phyloP scores from a whole-genome alignment of 2,113 vertebrate species.

The Prunella fulvescens region DNA sequence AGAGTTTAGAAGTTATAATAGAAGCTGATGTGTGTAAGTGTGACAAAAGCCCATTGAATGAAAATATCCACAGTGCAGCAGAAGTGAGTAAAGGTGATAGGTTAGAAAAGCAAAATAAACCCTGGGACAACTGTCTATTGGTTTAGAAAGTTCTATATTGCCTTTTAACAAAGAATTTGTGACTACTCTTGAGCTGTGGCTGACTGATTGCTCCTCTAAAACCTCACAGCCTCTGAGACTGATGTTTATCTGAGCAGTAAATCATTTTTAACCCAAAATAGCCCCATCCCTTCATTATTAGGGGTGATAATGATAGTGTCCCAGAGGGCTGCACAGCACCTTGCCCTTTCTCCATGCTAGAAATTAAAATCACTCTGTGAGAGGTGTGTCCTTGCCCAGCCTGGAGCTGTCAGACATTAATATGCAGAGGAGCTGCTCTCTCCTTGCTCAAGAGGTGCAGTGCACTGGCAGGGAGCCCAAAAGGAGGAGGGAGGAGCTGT shows the following conservation, averaged over 20 bases:
- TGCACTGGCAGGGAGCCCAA: neutral
- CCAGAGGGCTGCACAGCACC: rapidly evolving
- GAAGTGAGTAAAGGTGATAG: neutral
- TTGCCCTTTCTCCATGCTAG: neutral
- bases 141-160: neutral
- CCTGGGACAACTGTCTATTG: neutral
- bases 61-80: neutral
- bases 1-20: neutral
- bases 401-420: neutral
- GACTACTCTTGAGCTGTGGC: neutral
- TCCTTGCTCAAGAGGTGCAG: neutral
- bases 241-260: neutral
- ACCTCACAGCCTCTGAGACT: neutral
- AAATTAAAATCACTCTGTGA: rapidly evolving
- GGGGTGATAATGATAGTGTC: neutral
- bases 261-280: neutral
- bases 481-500: neutral
- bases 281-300: neutral
- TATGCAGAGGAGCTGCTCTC: neutral
- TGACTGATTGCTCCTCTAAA: neutral
- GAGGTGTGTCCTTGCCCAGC: neutral
- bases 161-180: neutral
- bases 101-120: neutral
- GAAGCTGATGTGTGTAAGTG: neutral
- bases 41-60: neutral